Evolutionary conservation across 2,113 vertebrate species (phyloP).

Genomic region (Trachemys scripta): DNA sequence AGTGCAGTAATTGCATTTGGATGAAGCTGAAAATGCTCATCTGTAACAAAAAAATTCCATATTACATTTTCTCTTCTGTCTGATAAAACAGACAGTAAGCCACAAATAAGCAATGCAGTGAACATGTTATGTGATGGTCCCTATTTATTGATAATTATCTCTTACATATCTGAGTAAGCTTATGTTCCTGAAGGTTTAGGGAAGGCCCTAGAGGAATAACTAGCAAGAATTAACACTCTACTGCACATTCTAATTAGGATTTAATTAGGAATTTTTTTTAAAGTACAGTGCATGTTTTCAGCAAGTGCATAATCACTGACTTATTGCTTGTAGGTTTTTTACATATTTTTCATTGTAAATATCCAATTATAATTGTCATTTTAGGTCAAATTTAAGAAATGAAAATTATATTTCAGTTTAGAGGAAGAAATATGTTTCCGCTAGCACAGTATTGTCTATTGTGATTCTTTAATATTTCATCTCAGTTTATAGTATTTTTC

Average conservation of each 20-base stretch:
- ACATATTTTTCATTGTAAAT: conserved; percentile 79
- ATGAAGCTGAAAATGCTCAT: background rate
- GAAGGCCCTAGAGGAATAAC: conserved; percentile 78
- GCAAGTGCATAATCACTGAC: conserved; percentile 76
- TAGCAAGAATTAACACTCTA: conserved; percentile 81
- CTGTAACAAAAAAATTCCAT: background rate
- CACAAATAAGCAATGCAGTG: conserved; percentile 50
- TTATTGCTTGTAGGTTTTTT: conserved; percentile 69
- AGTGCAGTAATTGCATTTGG: background rate
- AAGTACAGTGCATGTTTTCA: conserved; percentile 78
- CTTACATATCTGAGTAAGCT: conserved; percentile 74
- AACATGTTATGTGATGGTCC: conserved; percentile 12
- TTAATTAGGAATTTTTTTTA: conserved; percentile 82
- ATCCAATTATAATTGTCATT: conserved; percentile 75
- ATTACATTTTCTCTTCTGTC: background rate
- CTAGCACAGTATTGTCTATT: conserved; percentile 37
- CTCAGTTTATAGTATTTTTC: conserved; percentile 27
- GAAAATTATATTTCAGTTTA: conserved; percentile 67
- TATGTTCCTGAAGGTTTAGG: conserved; percentile 77
- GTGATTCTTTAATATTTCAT: conserved; percentile 20
- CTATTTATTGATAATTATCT: conserved; percentile 81
- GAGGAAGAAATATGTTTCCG: conserved; percentile 62
- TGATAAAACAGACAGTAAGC: background rate
- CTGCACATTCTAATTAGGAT: conserved; percentile 83
- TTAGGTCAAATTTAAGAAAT: conserved; percentile 73